Conservation (phyloP, 2,888 invertebrate species). For the Trilocha varians region DNA sequence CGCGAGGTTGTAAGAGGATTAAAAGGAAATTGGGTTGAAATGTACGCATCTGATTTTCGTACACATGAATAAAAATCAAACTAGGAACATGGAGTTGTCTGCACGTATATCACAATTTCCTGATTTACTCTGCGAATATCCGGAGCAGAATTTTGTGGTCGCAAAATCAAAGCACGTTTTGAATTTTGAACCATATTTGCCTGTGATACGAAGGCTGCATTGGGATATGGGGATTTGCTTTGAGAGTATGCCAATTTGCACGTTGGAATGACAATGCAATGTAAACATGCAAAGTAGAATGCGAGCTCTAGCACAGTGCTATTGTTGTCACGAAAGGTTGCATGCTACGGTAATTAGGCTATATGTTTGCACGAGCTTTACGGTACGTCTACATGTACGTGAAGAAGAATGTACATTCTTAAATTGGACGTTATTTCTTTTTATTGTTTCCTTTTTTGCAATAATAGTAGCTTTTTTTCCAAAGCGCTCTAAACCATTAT, state of each 20-base stretch:
- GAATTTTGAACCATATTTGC: neutral
- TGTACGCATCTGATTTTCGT: neutral
- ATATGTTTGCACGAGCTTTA: too few relatives aligned
- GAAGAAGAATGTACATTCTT: too few relatives aligned
- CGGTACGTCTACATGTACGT: too few relatives aligned
- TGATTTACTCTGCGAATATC: neutral
- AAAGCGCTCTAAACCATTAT: too few relatives aligned
- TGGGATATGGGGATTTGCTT: neutral
- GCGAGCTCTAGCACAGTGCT: too few relatives aligned
- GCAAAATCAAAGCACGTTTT: neutral
- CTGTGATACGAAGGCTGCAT: neutral
- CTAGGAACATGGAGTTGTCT: neutral
- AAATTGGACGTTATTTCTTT: too few relatives aligned
- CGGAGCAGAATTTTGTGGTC: neutral
- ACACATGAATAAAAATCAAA: neutral
- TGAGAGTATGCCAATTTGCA: neutral
- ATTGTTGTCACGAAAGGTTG: too few relatives aligned
- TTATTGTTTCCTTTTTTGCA: too few relatives aligned
- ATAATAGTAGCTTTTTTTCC: too few relatives aligned
- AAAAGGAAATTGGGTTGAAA: constrained; percentile 3
- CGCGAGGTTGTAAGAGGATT: neutral
- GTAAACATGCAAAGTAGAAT: too few relatives aligned
- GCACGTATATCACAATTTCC: neutral
- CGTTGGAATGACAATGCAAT: too few relatives aligned
- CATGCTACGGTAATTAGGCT: too few relatives aligned